Evolutionary conservation across 1,140 invertebrate species (phyloP).

Genomic region (Procambarus virginalis): DNA sequence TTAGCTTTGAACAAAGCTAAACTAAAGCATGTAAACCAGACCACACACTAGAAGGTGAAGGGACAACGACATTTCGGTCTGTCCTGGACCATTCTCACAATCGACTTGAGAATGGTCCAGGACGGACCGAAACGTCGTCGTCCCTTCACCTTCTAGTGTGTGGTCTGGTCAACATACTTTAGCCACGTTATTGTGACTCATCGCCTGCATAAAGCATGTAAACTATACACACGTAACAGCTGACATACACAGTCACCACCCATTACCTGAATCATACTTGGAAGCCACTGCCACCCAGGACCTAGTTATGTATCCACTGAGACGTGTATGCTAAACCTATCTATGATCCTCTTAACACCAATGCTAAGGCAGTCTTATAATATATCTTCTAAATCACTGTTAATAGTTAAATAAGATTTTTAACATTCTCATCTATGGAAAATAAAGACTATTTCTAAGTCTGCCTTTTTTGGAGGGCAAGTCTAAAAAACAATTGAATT

Average conservation of each 20-base stretch:
- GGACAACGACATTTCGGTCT: no score
- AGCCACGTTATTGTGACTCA: no score
- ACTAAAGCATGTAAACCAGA: background rate
- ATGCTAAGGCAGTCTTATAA: conserved; percentile 27
- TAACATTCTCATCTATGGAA: conserved; percentile 10
- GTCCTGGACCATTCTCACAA: no score
- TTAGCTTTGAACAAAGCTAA: background rate
- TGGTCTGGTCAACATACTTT: no score
- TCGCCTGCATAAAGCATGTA: no score
- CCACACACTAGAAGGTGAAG: no score
- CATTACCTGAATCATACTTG: conserved; percentile 7
- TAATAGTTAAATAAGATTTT: background rate
- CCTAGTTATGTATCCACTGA: conserved; percentile 1
- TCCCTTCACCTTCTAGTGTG: no score
- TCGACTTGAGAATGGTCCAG: no score
- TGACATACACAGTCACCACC: background rate
- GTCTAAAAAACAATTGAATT: conserved; percentile 30
- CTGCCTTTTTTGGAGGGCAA: background rate
- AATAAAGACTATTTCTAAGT: conserved; percentile 4
- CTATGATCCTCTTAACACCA: conserved; percentile 19
- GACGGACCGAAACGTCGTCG: no score
- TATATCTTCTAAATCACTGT: background rate
- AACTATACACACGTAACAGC: background rate
- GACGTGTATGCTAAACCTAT: background rate
- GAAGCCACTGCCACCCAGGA: conserved; percentile 13